Evolutionary conservation across 2,113 vertebrate species (phyloP).

Genomic region (Nothocercus julius): DNA sequence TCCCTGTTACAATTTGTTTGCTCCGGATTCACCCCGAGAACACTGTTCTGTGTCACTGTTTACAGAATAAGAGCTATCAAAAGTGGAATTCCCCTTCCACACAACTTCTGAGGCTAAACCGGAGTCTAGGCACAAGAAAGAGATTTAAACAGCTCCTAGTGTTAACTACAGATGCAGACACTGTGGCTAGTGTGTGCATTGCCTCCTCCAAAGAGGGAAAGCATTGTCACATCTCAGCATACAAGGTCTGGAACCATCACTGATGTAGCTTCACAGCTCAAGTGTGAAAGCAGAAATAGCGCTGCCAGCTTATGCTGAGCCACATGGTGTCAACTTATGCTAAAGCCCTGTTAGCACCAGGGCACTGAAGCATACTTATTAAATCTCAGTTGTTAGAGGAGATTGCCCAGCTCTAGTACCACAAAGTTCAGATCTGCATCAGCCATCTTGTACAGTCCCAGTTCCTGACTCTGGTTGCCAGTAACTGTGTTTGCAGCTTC

Average conservation of each 20-base stretch:
- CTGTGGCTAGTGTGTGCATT: background rate
- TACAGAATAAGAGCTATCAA: background rate
- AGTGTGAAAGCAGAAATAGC: constrained; percentile 41
- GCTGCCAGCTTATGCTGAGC: constrained; percentile 14
- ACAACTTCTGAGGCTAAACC: background rate
- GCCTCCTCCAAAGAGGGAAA: background rate
- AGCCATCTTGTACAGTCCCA: background rate
- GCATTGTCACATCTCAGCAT: background rate
- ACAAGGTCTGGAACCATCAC: background rate
- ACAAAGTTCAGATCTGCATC: background rate
- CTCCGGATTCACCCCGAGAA: background rate
- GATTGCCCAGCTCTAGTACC: background rate
- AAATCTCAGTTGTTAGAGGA: constrained; percentile 9
- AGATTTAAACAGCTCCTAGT: background rate
- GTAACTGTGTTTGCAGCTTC: background rate
- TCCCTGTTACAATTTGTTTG: background rate
- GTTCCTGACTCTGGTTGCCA: background rate
- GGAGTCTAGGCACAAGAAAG: background rate
- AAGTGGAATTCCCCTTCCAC: background rate
- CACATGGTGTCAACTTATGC: constrained; percentile 17
- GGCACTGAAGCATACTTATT: background rate
- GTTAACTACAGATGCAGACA: background rate
- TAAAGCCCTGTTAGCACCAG: background rate
- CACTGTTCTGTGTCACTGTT: background rate
- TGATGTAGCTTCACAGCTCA: constrained; percentile 10